Percentiles rank a stretch among this genome's conserved stretches.
Conservation (phyloP, 2,113 vertebrate genomes). For the Proterorhinus semilunaris region DNA sequence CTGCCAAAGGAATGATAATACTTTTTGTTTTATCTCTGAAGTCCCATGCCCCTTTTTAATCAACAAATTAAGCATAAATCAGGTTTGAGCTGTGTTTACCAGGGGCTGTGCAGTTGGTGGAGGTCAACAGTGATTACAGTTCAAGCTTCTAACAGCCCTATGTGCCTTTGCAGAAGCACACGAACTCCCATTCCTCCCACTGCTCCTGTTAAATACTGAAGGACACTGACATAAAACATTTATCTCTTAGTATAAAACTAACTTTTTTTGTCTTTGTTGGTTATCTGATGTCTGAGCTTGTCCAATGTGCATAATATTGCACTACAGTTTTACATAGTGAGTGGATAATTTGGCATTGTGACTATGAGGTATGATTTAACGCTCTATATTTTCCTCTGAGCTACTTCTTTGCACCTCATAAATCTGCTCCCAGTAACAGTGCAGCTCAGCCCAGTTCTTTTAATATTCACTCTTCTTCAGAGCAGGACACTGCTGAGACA, state of each 20-base stretch:
- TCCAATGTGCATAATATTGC: slow-evolving; percentile 56
- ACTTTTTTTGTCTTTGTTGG: neutral
- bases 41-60: slow-evolving; percentile 70
- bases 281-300: slow-evolving; percentile 22
- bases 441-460: slow-evolving; percentile 49
- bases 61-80: slow-evolving; percentile 83
- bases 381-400: slow-evolving; percentile 63
- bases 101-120: slow-evolving; percentile 69
- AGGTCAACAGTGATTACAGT: slow-evolving; percentile 75
- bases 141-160: slow-evolving; percentile 50
- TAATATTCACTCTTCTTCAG: slow-evolving; percentile 45
- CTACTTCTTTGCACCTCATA: slow-evolving; percentile 63
- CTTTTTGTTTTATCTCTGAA: slow-evolving; percentile 69
- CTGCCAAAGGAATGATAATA: slow-evolving; percentile 71
- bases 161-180: slow-evolving; percentile 27
- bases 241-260: slow-evolving; percentile 8
- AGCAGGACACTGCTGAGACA: slow-evolving; percentile 29
- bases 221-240: slow-evolving; percentile 22
- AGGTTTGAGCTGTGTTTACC: slow-evolving; percentile 79
- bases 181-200: slow-evolving; percentile 6
- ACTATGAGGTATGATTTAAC: slow-evolving; percentile 67
- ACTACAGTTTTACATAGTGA: slow-evolving; percentile 59
- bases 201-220: slow-evolving; percentile 18
- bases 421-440: slow-evolving; percentile 63
- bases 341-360: slow-evolving; percentile 68